Percentiles rank a stretch among this genome's conserved stretches.
phyloP scores from a whole-genome alignment of 1,140 invertebrate species.

The Sinella curviseta region DNA sequence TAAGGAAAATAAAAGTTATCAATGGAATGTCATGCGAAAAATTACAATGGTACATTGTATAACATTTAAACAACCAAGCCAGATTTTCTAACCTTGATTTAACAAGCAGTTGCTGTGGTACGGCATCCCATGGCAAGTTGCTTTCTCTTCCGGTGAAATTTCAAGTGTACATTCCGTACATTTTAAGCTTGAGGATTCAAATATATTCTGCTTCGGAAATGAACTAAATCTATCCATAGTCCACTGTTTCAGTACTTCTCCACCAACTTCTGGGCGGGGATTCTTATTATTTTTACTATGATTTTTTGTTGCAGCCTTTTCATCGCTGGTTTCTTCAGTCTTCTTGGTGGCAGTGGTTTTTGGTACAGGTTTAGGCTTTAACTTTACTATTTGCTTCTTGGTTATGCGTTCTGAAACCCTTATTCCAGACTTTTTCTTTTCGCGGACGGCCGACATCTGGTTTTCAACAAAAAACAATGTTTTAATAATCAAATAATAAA shows the following conservation, averaged over 20 bases:
- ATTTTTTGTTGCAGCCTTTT: background rate
- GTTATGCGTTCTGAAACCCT: background rate
- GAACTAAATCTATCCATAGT: background rate
- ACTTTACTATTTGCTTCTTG: background rate
- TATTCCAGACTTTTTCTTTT: background rate
- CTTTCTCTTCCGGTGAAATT: background rate
- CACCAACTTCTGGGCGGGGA: background rate
- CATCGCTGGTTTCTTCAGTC: background rate
- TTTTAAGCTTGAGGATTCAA: background rate
- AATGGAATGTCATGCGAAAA: no score
- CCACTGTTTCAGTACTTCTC: conserved; percentile 37
- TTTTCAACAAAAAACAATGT: no score
- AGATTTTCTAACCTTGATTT: background rate
- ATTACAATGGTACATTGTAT: no score
- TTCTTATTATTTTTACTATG: background rate
- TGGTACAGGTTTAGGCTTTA: background rate
- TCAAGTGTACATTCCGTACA: background rate
- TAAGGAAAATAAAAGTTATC: no score
- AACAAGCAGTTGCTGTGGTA: background rate
- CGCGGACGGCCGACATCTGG: background rate
- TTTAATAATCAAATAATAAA: no score
- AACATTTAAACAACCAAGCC: no score
- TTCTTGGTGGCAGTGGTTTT: background rate
- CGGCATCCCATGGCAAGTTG: background rate
- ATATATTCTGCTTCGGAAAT: conserved; percentile 29